A percentile compares a stretch with the other conserved stretches of the same genome.
These are phyloP conservation scores for Subacronicta megacephala DNA, from an alignment of 2,888 invertebrate species.

Conservation along the genomic window DNA sequence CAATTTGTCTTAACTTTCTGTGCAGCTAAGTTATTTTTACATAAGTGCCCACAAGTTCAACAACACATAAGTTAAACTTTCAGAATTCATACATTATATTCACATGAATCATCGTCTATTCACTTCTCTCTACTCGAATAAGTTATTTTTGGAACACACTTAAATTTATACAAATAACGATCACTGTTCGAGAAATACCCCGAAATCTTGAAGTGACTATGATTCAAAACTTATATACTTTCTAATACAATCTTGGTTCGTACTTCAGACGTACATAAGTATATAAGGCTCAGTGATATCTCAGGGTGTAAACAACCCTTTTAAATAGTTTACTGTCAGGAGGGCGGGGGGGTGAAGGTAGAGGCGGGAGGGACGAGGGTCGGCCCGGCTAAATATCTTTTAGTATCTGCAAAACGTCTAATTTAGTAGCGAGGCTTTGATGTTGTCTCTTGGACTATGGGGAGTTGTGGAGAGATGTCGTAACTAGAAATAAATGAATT, in stretches of 20 bases:
- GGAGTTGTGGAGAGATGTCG: constrained; percentile 56
- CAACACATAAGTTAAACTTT: too few species aligned
- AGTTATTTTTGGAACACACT: too few species aligned
- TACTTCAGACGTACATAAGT: constrained; percentile 39
- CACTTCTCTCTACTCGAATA: too few species aligned
- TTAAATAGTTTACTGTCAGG: constrained; percentile 80
- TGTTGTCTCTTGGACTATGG: constrained; percentile 66
- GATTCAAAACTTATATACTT: constrained; percentile 17
- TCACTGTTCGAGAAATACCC: constrained; percentile 7
- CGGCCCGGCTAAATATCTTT: constrained; percentile 81
- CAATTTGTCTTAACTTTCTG: too few species aligned
- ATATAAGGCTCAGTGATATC: constrained; percentile 55
- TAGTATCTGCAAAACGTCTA: constrained; percentile 87
- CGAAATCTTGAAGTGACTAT: constrained; percentile 15
- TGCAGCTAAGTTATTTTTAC: too few species aligned
- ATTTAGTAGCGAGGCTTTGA: constrained; percentile 83
- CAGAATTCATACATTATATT: too few species aligned
- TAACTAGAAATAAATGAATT: not conserved
- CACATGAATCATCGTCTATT: too few species aligned
- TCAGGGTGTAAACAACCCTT: constrained; percentile 84
- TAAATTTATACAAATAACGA: constrained; percentile 1
- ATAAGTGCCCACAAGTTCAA: too few species aligned
- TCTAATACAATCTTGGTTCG: constrained; percentile 34
- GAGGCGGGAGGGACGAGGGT: constrained; percentile 51
- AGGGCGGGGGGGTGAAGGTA: constrained; percentile 29